A percentile compares a stretch with the other conserved stretches of the same genome.
Conservation (phyloP, 1,140 invertebrate species). For the Hyles vespertilio region DNA sequence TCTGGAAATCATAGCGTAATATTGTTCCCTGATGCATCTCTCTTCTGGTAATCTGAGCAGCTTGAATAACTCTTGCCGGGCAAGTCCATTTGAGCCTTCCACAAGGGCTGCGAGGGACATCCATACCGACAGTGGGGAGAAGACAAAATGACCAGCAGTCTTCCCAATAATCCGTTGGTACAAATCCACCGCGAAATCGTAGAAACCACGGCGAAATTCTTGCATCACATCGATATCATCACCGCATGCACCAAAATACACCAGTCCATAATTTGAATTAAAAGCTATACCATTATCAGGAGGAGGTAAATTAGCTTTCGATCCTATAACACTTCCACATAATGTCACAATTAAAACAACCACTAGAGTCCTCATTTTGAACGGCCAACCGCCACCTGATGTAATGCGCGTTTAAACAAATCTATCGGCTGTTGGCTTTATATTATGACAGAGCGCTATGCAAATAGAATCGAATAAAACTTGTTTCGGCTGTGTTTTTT, state of each 20-base stretch:
- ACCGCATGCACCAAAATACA: background rate
- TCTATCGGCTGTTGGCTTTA: background rate
- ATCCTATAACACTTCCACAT: background rate
- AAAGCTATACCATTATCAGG: background rate
- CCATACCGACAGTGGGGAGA: conserved; percentile 2
- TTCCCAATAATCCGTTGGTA: background rate
- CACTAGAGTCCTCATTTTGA: background rate
- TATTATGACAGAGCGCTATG: too few species aligned
- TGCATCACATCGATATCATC: background rate
- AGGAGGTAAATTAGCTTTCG: background rate
- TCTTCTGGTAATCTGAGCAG: background rate
- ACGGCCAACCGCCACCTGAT: background rate
- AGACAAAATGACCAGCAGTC: background rate
- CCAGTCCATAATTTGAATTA: too few species aligned
- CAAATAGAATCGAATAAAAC: too few species aligned
- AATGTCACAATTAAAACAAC: background rate
- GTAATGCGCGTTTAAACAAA: background rate
- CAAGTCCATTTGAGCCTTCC: background rate
- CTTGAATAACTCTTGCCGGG: background rate
- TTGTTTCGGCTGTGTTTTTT: too few species aligned
- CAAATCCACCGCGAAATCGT: background rate
- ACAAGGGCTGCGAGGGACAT: background rate
- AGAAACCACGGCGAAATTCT: background rate
- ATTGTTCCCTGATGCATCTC: background rate
- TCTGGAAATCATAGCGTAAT: background rate